phyloP scores from a whole-genome alignment of 2,113 vertebrate genomes.

The Benitochromis conjunctus region DNA sequence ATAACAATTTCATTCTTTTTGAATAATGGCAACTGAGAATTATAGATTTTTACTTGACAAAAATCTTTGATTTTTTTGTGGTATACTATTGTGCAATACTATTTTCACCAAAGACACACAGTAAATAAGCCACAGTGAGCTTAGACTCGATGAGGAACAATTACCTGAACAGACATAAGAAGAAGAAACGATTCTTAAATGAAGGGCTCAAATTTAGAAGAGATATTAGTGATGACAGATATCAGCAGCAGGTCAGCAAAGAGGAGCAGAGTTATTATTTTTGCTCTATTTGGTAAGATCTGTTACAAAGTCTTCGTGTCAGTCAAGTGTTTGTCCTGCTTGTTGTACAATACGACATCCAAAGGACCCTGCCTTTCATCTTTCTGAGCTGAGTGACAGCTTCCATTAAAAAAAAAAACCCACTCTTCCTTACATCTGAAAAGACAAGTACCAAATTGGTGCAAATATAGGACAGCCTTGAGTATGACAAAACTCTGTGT shows the following conservation, averaged over 20 bases:
- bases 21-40: background rate
- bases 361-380: background rate
- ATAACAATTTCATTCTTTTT: background rate
- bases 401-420: background rate
- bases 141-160: background rate
- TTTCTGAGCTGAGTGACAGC: background rate
- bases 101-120: background rate
- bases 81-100: background rate
- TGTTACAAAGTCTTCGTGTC: background rate
- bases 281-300: background rate
- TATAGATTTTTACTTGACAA: background rate
- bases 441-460: background rate
- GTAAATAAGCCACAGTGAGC: background rate
- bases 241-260: background rate
- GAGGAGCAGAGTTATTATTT: slow-evolving; percentile 10
- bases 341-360: background rate
- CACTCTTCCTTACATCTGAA: background rate
- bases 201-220: background rate
- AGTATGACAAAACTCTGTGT: background rate
- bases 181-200: background rate
- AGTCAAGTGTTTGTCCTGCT: background rate
- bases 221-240: background rate
- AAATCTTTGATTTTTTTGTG: background rate
- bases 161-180: background rate
- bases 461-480: background rate